These are phyloP conservation scores for Hippoglossus hippoglossus DNA, from an alignment of 2,797 vertebrate species.

Conservation along the genomic window DNA sequence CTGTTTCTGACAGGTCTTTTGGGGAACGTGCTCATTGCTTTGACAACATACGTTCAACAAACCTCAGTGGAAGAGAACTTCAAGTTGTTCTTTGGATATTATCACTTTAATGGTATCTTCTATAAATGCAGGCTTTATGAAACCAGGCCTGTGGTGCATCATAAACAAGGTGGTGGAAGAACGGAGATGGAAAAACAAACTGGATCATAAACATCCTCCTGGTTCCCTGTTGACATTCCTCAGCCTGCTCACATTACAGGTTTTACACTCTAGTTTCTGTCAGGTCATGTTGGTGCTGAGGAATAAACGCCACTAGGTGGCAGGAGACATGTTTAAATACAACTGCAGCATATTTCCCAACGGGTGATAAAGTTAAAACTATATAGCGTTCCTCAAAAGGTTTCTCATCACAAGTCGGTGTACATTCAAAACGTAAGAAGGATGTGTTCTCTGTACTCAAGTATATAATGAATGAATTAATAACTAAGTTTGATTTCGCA, in stretches of 20 bases:
- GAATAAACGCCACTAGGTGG: slow-evolving; percentile 6
- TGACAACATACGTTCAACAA: too few species aligned
- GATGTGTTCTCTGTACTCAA: too few species aligned
- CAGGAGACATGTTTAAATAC: background rate
- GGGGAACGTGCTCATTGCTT: too few species aligned
- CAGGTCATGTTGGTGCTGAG: slow-evolving; percentile 20
- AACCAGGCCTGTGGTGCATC: slow-evolving; percentile 6
- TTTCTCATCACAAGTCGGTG: too few species aligned
- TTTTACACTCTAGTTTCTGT: slow-evolving; percentile 17
- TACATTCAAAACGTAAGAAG: too few species aligned
- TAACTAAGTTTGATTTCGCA: too few species aligned
- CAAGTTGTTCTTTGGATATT: background rate
- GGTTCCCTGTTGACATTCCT: slow-evolving; percentile 21
- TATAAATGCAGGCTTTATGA: background rate
- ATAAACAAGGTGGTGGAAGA: slow-evolving; percentile 13
- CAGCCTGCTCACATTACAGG: slow-evolving; percentile 18
- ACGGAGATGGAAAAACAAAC: background rate
- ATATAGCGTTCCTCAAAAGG: too few species aligned
- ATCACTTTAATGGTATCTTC: background rate
- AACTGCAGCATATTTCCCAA: background rate
- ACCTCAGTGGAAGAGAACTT: background rate
- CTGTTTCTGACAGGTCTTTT: too few species aligned
- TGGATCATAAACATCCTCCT: slow-evolving; percentile 19
- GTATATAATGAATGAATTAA: too few species aligned
- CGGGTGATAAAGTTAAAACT: too few species aligned